These are phyloP conservation scores for Palythoa grandis DNA, from an alignment of 92 coral and sea anemone species.

Conservation along the genomic window DNA sequence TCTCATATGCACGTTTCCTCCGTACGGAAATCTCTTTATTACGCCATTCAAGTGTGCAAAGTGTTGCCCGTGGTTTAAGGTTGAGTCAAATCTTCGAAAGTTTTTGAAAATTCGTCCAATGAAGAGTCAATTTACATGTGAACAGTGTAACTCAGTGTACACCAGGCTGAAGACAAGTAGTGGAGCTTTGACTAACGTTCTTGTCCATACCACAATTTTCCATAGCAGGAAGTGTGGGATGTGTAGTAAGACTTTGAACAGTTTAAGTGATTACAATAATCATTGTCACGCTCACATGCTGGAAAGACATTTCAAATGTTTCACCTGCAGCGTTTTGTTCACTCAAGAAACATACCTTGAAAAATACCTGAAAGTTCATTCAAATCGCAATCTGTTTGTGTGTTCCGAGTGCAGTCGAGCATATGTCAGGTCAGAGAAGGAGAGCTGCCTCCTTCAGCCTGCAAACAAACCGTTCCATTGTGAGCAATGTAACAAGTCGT, in stretches of 20 bases:
- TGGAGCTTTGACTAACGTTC: background rate
- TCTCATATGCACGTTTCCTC: background rate
- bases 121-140: background rate
- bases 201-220: background rate
- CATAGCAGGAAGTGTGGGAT: background rate
- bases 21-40: background rate
- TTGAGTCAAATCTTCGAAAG: background rate
- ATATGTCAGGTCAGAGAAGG: conserved; percentile 15
- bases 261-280: conserved; percentile 1
- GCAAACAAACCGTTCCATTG: conserved; percentile 22
- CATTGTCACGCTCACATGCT: conserved; percentile 19
- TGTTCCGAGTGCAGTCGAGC: conserved; percentile 17
- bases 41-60: background rate
- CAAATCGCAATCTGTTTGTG: conserved; percentile 19
- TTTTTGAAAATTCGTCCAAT: background rate
- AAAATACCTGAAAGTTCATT: conserved; percentile 3
- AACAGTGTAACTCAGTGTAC: background rate
- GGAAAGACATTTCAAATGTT: conserved; percentile 14
- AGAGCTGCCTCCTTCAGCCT: background rate
- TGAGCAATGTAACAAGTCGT: conserved; percentile 21
- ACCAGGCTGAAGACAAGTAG: background rate
- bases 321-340: conserved; percentile 4
- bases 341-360: conserved; percentile 20
- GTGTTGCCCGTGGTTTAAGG: conserved; percentile 6
- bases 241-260: conserved; percentile 2